phyloP scores from a whole-genome alignment of 2,888 invertebrate genomes.

The Ectropis crepuscularia region DNA sequence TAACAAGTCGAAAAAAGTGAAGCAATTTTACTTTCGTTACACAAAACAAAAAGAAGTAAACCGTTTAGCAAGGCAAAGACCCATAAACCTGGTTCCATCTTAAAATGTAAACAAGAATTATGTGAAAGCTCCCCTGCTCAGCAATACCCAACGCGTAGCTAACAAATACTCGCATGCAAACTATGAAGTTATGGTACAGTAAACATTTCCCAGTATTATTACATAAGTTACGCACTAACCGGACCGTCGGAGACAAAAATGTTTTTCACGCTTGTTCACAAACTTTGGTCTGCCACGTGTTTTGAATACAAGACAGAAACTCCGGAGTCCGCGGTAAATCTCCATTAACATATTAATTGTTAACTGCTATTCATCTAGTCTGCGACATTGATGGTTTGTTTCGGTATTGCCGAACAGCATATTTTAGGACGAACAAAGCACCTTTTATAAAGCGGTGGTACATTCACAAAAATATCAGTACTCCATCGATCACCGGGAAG shows the following conservation, averaged over 20 bases:
- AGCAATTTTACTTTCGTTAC: conserved; percentile 15
- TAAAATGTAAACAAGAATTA: conserved; percentile 23
- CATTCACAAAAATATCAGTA: conserved; percentile 75
- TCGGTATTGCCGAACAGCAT: conserved; percentile 80
- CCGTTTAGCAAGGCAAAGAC: conserved; percentile 10
- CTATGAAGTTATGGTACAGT: conserved; percentile 50
- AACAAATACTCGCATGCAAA: conserved; percentile 39
- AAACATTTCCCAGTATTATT: conserved; percentile 57
- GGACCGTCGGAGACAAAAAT: conserved; percentile 59
- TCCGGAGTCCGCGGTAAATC: conserved; percentile 68
- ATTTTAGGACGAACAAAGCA: conserved; percentile 73
- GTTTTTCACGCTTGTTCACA: conserved; percentile 65
- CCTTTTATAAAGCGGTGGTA: conserved; percentile 72
- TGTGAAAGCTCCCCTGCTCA: conserved; percentile 20
- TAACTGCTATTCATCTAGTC: conserved; percentile 71
- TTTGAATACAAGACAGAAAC: conserved; percentile 69
- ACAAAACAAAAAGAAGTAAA: not conserved
- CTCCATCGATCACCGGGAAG: conserved; percentile 72
- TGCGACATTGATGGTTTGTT: conserved; percentile 82
- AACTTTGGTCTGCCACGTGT: conserved; percentile 68
- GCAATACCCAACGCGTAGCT: conserved; percentile 20
- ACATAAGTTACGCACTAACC: conserved; percentile 61
- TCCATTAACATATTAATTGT: conserved; percentile 81
- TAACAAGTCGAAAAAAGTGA: not conserved
- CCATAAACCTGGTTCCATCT: conserved; percentile 14